Evolutionary conservation across 92 coral and sea anemone species (phyloP).

Genomic region (Epizoanthus ramosus): DNA sequence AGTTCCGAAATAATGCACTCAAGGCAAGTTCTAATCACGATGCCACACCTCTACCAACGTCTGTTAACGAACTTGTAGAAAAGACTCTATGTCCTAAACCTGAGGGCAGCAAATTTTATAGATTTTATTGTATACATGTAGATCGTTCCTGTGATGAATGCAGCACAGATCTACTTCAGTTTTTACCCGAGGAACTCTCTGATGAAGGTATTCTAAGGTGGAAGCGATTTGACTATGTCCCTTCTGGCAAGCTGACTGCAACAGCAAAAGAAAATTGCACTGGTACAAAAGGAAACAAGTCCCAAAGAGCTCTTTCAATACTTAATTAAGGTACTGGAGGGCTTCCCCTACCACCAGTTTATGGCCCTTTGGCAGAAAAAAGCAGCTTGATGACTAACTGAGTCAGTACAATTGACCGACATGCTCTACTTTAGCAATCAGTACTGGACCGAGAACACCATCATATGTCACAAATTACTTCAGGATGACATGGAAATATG

Average conservation of each 20-base stretch:
- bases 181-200: slow-evolving; percentile 30
- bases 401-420: slow-evolving; percentile 21
- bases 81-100: slow-evolving; percentile 47
- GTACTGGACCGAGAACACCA: too few relatives aligned
- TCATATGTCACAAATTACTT: too few relatives aligned
- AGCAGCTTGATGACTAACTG: slow-evolving; percentile 49
- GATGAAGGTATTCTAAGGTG: slow-evolving; percentile 41
- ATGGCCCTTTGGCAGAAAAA: slow-evolving; percentile 52
- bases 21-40: slow-evolving; percentile 11
- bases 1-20: slow-evolving; percentile 45
- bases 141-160: slow-evolving; percentile 43
- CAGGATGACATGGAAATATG: too few relatives aligned
- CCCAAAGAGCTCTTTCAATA: slow-evolving; percentile 55
- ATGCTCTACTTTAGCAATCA: slow-evolving; percentile 47
- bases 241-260: slow-evolving; percentile 37
- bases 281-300: slow-evolving; percentile 50
- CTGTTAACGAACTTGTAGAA: slow-evolving; percentile 42
- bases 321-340: slow-evolving; percentile 41
- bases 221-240: slow-evolving; percentile 47
- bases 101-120: slow-evolving; percentile 54
- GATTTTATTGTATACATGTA: slow-evolving; percentile 33
- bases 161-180: slow-evolving; percentile 43
- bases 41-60: slow-evolving; percentile 16
- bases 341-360: slow-evolving; percentile 53
- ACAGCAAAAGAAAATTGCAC: slow-evolving; percentile 48